A percentile compares a stretch with the other conserved stretches of the same genome.
These are phyloP conservation scores for Amphimedon queenslandica DNA, from an alignment of 37 sponge, comb jelly and placozoan species.

Conservation along the genomic window DNA sequence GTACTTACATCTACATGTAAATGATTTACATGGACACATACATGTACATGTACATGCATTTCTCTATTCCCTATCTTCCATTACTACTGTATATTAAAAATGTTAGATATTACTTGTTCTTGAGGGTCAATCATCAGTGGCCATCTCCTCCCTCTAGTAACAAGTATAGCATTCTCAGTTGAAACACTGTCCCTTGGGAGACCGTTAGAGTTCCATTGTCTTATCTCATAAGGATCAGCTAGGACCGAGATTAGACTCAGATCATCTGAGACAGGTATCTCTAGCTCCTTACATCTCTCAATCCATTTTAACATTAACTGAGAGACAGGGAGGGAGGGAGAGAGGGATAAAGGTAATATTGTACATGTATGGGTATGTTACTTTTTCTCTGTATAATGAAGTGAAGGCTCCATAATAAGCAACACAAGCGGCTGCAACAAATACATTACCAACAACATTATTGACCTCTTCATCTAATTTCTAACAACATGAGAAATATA, in stretches of 20 bases:
- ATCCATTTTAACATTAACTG: constrained; percentile 87
- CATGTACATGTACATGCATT: too few relatives aligned
- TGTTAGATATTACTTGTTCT: constrained; percentile 65
- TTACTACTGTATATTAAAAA: too few relatives aligned
- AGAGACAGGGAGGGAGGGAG: background rate
- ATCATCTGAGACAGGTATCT: constrained; percentile 90
- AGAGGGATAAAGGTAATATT: background rate
- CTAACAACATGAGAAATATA: constrained; percentile 13
- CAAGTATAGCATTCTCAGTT: constrained; percentile 97
- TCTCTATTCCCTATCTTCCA: too few relatives aligned
- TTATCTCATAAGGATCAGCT: constrained; percentile 92
- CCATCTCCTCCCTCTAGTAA: constrained; percentile 93
- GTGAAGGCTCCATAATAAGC: constrained; percentile 99
- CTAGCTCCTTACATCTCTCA: constrained; percentile 77
- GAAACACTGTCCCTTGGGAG: constrained; percentile 94
- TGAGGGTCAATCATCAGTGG: constrained; percentile 99
- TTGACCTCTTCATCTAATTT: constrained; percentile 82
- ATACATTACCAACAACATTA: constrained; percentile 99
- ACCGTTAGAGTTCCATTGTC: constrained; percentile 95
- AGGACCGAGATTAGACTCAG: constrained; percentile 55
- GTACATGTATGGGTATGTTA: too few relatives aligned
- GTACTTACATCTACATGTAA: too few relatives aligned
- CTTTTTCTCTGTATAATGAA: constrained; percentile 77
- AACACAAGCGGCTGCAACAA: constrained; percentile 97
- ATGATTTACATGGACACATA: too few relatives aligned